A percentile compares a stretch with the other conserved stretches of the same genome.
Evolutionary conservation across 2,888 invertebrate species (phyloP).

Genomic region (Tortrix viridana): DNA sequence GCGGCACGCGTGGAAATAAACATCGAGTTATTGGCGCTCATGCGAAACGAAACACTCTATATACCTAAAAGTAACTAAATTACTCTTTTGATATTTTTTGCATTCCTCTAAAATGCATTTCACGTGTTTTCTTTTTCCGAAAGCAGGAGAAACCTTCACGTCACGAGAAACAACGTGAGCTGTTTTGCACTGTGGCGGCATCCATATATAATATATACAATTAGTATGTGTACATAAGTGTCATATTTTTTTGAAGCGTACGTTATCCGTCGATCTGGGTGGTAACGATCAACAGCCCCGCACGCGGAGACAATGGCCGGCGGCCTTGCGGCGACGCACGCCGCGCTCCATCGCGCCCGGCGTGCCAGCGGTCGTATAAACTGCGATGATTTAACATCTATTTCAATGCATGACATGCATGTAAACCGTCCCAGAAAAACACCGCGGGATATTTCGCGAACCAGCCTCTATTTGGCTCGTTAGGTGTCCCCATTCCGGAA

Average conservation of each 20-base stretch:
- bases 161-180: too few relatives aligned
- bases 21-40: slow-evolving; percentile 3
- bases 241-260: not conserved
- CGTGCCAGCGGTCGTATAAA: slow-evolving; percentile 3
- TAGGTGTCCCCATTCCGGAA: too few relatives aligned
- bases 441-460: not conserved
- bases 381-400: slow-evolving; percentile 10
- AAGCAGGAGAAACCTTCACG: too few relatives aligned
- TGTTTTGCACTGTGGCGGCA: too few relatives aligned
- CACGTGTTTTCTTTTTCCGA: too few relatives aligned
- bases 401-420: not conserved
- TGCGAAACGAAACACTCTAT: not conserved
- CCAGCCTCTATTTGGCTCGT: not conserved
- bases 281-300: not conserved
- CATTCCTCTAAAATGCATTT: too few relatives aligned
- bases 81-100: too few relatives aligned
- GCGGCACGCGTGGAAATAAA: slow-evolving; percentile 20
- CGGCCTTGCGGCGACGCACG: not conserved
- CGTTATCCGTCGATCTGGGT: not conserved
- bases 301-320: slow-evolving; percentile 7
- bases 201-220: too few relatives aligned
- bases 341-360: not conserved
- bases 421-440: not conserved
- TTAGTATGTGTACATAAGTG: not conserved
- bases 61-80: too few relatives aligned